Evolutionary conservation across 2,113 vertebrate species (phyloP), one percentile per base, ranked within the genome.

Genomic region (Cephalophus harveyi): DNA sequence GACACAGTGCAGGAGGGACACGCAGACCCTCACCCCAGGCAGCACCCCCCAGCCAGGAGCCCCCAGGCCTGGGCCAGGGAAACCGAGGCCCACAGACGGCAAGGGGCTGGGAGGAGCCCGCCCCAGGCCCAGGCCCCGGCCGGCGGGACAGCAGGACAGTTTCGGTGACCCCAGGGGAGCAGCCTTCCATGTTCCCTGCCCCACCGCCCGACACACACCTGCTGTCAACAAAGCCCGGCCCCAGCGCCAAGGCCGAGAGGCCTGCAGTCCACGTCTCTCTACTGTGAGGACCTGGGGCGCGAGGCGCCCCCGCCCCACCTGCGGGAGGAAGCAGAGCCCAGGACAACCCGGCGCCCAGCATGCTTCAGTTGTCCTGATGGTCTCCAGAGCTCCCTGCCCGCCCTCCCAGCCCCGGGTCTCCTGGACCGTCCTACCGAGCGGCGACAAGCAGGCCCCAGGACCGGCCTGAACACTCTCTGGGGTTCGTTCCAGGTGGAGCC

Each of bases 281-380:
- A 5, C 57, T 17, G 52, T 11, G 6, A 33, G 30, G 30, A 3
- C 12, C 57, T 5, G 14, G 19, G 23, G 0, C 1, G 1, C 2
- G 0, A 7, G 23, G 13, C 5, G 0, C 12, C 17, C n/a, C 52
- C 3, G 0, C 81, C 78, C 17, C 23, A 23, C 6, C 1, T 7
- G 4, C 3, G 0, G 55, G 33, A 40, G 43, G 40, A 17, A 7
- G 28, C 7, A 0, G 67, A 17, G 46, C 6, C 0, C 40, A 3
- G 59, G 19, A 12, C 0, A 0, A 3, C 19, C 78, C 0, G 0
- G 27, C 2, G 0, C 7, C 78, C 52, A 8, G 36, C 46, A 12
- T 16, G 81, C 59, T 40, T 2, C 6, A n/a, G 50, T 6, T 2
- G 1, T 8, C 83, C 4, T 3, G 3, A 5, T 1, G 21, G 52